These are phyloP conservation scores for Brenthis ino DNA, from an alignment of 2,888 invertebrate genomes.

Conservation along the genomic window DNA sequence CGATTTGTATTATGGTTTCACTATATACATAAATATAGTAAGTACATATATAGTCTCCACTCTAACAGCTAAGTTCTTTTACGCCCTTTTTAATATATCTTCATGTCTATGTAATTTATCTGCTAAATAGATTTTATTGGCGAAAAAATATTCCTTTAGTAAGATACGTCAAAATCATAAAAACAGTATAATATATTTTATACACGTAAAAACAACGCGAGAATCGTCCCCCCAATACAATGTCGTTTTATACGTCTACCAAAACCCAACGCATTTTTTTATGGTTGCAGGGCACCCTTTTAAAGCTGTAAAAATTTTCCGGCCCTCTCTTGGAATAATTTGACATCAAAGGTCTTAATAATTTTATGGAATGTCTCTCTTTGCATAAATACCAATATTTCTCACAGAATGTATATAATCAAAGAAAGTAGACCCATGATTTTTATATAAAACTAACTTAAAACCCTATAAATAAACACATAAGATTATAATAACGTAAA, in stretches of 20 bases:
- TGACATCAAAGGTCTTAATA: conserved; percentile 43
- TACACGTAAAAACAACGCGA: conserved; percentile 39
- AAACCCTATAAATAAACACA: too few species aligned
- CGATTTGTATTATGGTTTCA: conserved; percentile 19
- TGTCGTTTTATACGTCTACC: conserved; percentile 38
- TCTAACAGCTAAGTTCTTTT: too few species aligned
- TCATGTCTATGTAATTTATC: neutral
- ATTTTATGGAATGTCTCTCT: conserved; percentile 38
- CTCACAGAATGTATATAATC: conserved; percentile 21
- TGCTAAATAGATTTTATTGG: neutral
- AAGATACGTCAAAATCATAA: conserved; percentile 28
- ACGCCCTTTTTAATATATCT: too few species aligned
- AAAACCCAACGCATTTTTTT: conserved; percentile 40
- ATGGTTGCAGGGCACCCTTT: conserved; percentile 40
- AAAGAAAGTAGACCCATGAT: neutral
- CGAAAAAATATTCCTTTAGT: conserved; percentile 7
- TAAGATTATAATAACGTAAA: too few species aligned
- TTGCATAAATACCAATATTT: conserved; percentile 37
- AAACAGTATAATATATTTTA: conserved; percentile 34
- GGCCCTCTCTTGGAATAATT: conserved; percentile 41
- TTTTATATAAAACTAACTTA: too few species aligned
- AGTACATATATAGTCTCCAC: neutral
- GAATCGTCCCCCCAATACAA: conserved; percentile 35
- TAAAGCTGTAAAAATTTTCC: conserved; percentile 42
- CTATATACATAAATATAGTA: neutral